phyloP scores from a whole-genome alignment of 2,797 vertebrate species.

The Sternotherus odoratus region DNA sequence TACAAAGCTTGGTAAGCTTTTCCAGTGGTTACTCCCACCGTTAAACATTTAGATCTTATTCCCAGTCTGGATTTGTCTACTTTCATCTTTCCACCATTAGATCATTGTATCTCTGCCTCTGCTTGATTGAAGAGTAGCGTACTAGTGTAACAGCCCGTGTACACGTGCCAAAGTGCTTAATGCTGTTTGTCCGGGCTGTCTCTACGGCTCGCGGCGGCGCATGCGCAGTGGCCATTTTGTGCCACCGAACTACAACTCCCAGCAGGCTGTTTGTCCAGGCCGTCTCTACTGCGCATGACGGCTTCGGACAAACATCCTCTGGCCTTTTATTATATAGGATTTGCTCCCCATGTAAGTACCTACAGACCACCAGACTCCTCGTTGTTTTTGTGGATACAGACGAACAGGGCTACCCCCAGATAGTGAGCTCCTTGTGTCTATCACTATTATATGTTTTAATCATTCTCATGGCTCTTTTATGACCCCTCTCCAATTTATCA shows the following conservation, averaged over 20 bases:
- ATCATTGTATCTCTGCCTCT: background rate
- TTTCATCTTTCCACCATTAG: background rate
- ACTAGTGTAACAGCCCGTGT: too few relatives aligned
- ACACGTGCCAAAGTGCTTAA: too few relatives aligned
- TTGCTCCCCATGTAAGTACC: background rate
- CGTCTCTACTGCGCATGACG: too few relatives aligned
- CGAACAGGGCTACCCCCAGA: too few relatives aligned
- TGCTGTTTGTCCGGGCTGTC: too few relatives aligned
- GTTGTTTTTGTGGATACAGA: too few relatives aligned
- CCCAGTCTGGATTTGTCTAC: background rate
- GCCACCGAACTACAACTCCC: too few relatives aligned
- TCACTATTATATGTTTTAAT: background rate
- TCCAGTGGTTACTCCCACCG: background rate
- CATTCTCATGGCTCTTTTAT: background rate
- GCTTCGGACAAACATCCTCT: too few relatives aligned
- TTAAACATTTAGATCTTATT: background rate
- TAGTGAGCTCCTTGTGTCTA: background rate
- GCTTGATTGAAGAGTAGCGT: background rate
- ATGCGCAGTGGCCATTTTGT: too few relatives aligned
- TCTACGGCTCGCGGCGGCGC: too few relatives aligned
- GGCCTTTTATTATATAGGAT: too few relatives aligned
- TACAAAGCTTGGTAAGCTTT: background rate
- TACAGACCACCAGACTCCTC: background rate
- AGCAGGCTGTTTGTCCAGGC: too few relatives aligned
- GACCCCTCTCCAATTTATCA: background rate